A percentile compares a stretch with the other conserved stretches of the same genome.
Conservation (phyloP, 2,888 invertebrate species). For the Seira musarum region DNA sequence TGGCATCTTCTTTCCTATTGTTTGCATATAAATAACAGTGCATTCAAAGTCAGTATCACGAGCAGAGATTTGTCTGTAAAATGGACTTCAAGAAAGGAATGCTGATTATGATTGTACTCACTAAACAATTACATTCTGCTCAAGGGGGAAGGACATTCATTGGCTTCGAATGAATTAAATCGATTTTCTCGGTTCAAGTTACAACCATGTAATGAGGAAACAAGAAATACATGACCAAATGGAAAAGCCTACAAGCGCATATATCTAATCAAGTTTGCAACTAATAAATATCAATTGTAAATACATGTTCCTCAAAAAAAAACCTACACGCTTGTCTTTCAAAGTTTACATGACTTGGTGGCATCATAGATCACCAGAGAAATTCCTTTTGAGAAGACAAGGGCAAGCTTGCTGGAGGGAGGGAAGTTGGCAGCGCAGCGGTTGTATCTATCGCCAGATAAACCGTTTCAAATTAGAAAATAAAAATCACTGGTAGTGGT, state of each 20-base stretch:
- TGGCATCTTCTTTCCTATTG: too few species aligned
- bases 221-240: neutral
- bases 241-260: neutral
- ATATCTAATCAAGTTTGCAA: neutral
- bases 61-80: neutral
- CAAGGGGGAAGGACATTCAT: slow-evolving; percentile 2
- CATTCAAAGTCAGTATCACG: neutral
- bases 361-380: slow-evolving; percentile 4
- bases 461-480: neutral
- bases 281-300: neutral
- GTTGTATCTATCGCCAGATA: neutral
- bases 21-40: too few species aligned
- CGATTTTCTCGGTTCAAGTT: slow-evolving; percentile 1
- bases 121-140: neutral
- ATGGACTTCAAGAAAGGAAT: neutral
- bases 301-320: neutral
- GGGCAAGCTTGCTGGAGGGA: slow-evolving; percentile 24
- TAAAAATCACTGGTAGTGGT: neutral
- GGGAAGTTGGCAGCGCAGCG: neutral
- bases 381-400: neutral
- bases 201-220: neutral
- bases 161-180: neutral
- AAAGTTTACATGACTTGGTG: neutral
- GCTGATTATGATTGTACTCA: too few species aligned
- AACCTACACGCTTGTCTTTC: neutral